Evolutionary conservation across 2,113 vertebrate species (phyloP).

Genomic region (Triplophysa siluroides): DNA sequence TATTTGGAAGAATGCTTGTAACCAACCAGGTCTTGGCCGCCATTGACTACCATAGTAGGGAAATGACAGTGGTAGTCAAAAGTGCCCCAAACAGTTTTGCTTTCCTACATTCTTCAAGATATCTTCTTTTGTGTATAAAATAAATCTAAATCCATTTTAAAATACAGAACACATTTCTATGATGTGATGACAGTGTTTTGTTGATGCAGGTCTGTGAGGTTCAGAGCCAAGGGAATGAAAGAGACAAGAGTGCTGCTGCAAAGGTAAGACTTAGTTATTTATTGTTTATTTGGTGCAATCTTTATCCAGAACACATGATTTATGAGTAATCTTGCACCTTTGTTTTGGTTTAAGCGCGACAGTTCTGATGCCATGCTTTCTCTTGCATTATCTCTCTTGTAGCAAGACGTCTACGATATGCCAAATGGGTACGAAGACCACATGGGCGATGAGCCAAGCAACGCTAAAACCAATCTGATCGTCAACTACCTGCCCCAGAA

Average conservation of each 20-base stretch:
- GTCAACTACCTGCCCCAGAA: conserved; percentile 98
- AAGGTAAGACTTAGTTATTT: conserved; percentile 61
- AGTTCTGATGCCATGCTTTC: not conserved
- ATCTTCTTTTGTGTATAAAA: too few species aligned
- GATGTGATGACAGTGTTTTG: not conserved
- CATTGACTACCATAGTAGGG: too few species aligned
- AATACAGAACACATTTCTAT: not conserved
- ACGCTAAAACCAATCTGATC: conserved; percentile 92
- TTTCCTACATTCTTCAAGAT: too few species aligned
- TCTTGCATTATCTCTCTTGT: conserved; percentile 23
- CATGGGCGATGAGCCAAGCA: conserved; percentile 91
- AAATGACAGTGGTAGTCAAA: too few species aligned
- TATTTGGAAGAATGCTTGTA: too few species aligned
- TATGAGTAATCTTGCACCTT: too few species aligned
- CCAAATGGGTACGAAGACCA: conserved; percentile 93
- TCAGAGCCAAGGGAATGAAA: conserved; percentile 68
- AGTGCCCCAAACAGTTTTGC: too few species aligned
- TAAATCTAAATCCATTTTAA: too few species aligned
- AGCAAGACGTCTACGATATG: conserved; percentile 80
- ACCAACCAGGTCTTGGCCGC: too few species aligned
- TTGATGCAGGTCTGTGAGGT: conserved; percentile 76
- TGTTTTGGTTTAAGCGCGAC: too few species aligned
- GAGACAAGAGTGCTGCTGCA: conserved; percentile 64
- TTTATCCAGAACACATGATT: not conserved
- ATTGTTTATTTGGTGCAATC: too few species aligned